Percentiles rank a stretch among this genome's conserved stretches.
These are phyloP conservation scores for Zaprionus lineosus DNA, from an alignment of 2,888 invertebrate genomes.

Conservation along the genomic window DNA sequence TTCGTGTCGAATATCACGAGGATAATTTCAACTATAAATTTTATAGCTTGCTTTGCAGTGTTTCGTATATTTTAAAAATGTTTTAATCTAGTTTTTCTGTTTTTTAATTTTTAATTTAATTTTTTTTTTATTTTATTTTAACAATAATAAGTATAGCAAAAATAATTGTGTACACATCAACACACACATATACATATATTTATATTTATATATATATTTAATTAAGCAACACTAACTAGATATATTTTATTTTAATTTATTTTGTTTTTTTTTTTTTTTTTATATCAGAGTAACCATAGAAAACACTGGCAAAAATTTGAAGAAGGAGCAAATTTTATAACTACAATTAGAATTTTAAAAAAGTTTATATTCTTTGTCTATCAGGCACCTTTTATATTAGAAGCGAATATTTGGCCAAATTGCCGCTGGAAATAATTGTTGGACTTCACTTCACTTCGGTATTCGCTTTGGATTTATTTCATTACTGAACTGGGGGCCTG, in stretches of 20 bases:
- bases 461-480: constrained; percentile 13
- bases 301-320: constrained; percentile 33
- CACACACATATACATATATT: constrained; percentile 20
- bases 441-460: constrained; percentile 7
- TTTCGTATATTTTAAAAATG: constrained; percentile 20
- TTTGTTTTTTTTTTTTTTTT: no score
- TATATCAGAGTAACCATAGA: no score
- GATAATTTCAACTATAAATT: constrained; percentile 18
- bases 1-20: neutral
- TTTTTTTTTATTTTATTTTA: no score
- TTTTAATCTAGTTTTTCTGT: constrained; percentile 22
- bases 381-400: neutral
- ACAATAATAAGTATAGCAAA: constrained; percentile 53
- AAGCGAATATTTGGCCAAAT: no score
- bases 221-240: constrained; percentile 62
- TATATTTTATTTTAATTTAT: constrained; percentile 42
- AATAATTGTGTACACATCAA: constrained; percentile 39
- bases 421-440: constrained; percentile 29
- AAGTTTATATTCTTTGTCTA: neutral
- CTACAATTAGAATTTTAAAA: neutral
- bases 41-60: constrained; percentile 2
- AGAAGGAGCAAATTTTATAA: constrained; percentile 13
- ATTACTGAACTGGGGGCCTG: constrained; percentile 24
- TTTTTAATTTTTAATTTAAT: no score
- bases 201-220: constrained; percentile 40